Evolutionary conservation across 2,113 vertebrate genomes (phyloP).

Genomic region (Triplophysa dalaica): DNA sequence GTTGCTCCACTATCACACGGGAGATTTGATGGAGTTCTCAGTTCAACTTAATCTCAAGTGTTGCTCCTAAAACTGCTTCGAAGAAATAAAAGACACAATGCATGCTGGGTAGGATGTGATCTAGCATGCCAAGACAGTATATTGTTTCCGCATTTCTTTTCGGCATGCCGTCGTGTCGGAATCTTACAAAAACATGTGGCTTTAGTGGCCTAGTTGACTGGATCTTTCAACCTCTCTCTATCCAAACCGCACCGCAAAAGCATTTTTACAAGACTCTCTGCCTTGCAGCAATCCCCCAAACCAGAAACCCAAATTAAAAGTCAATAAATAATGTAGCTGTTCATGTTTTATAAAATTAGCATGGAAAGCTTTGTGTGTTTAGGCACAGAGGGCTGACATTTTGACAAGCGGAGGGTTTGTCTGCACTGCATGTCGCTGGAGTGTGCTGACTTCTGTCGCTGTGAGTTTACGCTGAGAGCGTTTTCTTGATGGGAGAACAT

Average conservation of each 20-base stretch:
- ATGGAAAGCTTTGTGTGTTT: not conserved
- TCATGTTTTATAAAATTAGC: not conserved
- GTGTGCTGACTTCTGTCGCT: not conserved
- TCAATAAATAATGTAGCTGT: not conserved
- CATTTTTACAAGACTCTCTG: not conserved
- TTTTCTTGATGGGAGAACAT: not conserved
- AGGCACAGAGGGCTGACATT: not conserved
- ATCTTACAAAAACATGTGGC: not conserved
- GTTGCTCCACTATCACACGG: too few relatives aligned
- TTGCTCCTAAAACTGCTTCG: too few relatives aligned
- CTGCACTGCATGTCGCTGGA: not conserved
- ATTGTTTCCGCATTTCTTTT: not conserved
- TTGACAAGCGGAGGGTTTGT: not conserved
- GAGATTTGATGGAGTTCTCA: too few relatives aligned
- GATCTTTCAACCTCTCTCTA: not conserved
- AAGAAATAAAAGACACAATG: too few relatives aligned
- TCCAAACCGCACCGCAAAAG: conserved; percentile 7
- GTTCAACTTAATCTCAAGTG: too few relatives aligned
- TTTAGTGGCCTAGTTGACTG: too few relatives aligned
- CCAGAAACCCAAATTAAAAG: not conserved
- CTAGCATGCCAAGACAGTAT: not conserved
- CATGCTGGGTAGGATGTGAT: too few relatives aligned
- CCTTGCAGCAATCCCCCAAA: not conserved
- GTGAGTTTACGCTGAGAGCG: not conserved
- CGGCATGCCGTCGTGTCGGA: not conserved